phyloP scores from a whole-genome alignment of 2,888 invertebrate species.

The Brachycybe producta region DNA sequence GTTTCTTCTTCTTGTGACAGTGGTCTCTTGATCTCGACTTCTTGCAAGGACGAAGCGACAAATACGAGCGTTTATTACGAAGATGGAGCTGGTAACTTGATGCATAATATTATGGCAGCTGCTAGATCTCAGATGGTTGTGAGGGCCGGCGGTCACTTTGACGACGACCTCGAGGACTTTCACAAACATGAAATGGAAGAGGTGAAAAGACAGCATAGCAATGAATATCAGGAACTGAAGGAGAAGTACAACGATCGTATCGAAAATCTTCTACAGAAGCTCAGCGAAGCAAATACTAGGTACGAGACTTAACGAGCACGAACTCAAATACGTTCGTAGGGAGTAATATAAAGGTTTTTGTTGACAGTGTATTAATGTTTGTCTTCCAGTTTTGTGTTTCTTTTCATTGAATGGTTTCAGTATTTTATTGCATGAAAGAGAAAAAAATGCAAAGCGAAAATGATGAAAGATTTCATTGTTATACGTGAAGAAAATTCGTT shows the following conservation, averaged over 20 bases:
- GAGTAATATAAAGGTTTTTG: no score
- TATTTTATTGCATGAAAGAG: no score
- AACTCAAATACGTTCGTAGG: no score
- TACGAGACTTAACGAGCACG: no score
- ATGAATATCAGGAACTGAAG: conserved; percentile 60
- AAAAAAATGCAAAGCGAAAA: no score
- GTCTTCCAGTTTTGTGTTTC: background rate
- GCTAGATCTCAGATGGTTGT: background rate
- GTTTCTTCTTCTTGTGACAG: background rate
- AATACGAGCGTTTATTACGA: background rate
- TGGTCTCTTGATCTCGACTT: conserved; percentile 12
- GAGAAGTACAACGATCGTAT: conserved; percentile 58
- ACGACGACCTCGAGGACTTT: conserved; percentile 46
- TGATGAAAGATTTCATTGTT: no score
- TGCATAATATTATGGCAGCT: background rate
- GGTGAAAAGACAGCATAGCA: conserved; percentile 27
- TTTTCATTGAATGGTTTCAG: background rate
- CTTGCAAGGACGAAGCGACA: conserved; percentile 11
- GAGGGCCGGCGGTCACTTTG: background rate
- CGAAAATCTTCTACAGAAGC: conserved; percentile 31
- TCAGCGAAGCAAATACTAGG: conserved; percentile 34
- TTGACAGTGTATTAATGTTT: no score
- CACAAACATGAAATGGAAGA: conserved; percentile 45
- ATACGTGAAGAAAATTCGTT: no score
- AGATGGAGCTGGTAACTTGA: background rate